Evolutionary conservation across 2,113 vertebrate genomes (phyloP), one percentile per base, ranked within the genome.

Genomic region (Trichomycterus rosablanca): DNA sequence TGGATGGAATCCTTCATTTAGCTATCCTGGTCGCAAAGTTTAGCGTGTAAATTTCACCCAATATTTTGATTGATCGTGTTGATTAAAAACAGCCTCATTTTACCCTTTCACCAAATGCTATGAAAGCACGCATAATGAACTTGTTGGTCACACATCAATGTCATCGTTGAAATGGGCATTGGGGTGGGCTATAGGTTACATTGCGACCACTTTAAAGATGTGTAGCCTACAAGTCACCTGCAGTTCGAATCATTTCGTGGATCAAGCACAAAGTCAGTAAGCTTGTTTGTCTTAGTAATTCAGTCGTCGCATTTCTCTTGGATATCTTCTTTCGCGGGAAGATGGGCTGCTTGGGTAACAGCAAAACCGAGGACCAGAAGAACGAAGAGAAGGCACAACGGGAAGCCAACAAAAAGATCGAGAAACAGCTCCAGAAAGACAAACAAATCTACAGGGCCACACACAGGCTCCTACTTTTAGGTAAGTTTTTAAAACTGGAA

Each of bases 261-360:
- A 49, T 30, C 52, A 34, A 39, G 45, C 34, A 19, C 22, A 40
- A 49, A 5, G 37, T 23, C 20, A 57, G 15, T 65, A 65, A 45
- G 52, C 15, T 30, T 45, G 42, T 65, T 65, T 23, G 23, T 28
- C 22, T 28, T 15, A 39, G 28, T 40, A 20, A 19, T 22, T 14
- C 11, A 30, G 51, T 16, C 32, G 23, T 40, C 43, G 24, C 51
- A 18, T 64, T 55, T 65, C 34, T 44, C 23, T 34, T 65, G 63
- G 52, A 57, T 20, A 52, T 49, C 12, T 26, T 48, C 23, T 65
- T 57, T 49, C 63, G 32, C 32, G 63, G 43, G 63, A 57, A 65
- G 51, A 65, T 65, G 63, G 63, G 63, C 63, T 65, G 63, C 52
- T 65, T 65, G 63, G 63, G 63, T 22, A 65, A 65, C 44, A 65